phyloP scores from a whole-genome alignment of 2,797 vertebrate species.

The Cossypha dichroa region DNA sequence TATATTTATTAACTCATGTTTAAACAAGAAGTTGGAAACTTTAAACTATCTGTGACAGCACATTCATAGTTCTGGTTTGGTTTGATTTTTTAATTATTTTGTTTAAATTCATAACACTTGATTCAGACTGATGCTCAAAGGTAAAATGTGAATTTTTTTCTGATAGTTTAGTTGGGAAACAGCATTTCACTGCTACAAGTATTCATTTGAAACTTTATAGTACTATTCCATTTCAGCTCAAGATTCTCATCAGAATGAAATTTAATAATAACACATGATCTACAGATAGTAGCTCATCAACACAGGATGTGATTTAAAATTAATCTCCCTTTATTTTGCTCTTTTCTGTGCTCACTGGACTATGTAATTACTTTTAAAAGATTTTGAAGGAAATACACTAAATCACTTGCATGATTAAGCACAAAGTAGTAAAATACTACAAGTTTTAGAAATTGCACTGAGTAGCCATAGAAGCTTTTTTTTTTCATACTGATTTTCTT shows the following conservation, averaged over 20 bases:
- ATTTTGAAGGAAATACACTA: background rate
- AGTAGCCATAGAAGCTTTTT: background rate
- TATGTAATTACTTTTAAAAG: slow-evolving; percentile 26
- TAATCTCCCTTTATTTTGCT: background rate
- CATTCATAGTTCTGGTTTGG: background rate
- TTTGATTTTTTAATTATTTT: background rate
- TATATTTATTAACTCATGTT: background rate
- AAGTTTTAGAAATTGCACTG: background rate
- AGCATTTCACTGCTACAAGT: background rate
- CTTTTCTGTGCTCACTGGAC: background rate
- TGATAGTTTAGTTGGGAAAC: background rate
- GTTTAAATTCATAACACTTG: background rate
- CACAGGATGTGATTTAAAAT: background rate
- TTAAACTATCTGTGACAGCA: background rate
- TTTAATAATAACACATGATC: slow-evolving; percentile 18
- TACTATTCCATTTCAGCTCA: slow-evolving; percentile 11
- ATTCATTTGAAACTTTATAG: background rate
- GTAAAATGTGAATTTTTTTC: background rate
- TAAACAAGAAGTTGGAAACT: background rate
- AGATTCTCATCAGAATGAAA: slow-evolving; percentile 1
- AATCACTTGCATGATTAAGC: background rate
- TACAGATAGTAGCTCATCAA: slow-evolving; percentile 1
- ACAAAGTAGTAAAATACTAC: background rate
- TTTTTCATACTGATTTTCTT: background rate
- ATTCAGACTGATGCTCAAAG: background rate